Percentiles rank a stretch among this genome's conserved stretches.
Evolutionary conservation across 2,888 invertebrate genomes (phyloP).

Genomic region (Patella pellucida): DNA sequence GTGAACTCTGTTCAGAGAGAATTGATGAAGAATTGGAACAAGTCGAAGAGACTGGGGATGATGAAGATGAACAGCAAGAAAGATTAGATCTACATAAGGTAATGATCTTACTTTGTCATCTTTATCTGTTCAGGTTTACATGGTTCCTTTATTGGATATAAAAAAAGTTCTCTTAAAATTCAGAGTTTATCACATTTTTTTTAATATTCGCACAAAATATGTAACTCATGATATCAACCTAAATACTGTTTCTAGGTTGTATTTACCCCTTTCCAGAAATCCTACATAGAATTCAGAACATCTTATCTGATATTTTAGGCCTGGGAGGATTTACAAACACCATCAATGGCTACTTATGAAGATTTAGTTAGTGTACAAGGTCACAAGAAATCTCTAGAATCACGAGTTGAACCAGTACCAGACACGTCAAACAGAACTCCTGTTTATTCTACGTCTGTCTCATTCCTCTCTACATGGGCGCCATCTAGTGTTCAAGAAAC

Average conservation of each 20-base stretch:
- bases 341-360: slow-evolving; percentile 57
- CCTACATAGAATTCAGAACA: too few species aligned
- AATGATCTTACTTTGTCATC: neutral
- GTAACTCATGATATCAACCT: too few species aligned
- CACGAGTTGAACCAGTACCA: slow-evolving; percentile 27
- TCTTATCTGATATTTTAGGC: slow-evolving; percentile 40
- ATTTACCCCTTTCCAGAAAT: too few species aligned
- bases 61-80: neutral
- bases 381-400: slow-evolving; percentile 44
- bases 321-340: slow-evolving; percentile 59
- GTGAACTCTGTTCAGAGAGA: neutral
- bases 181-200: too few species aligned
- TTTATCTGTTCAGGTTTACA: too few species aligned
- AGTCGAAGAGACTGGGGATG: neutral
- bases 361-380: slow-evolving; percentile 62
- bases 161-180: too few species aligned
- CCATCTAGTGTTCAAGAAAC: slow-evolving; percentile 34
- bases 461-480: slow-evolving; percentile 63
- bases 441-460: slow-evolving; percentile 47
- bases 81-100: neutral
- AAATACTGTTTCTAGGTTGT: too few species aligned
- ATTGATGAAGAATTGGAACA: neutral
- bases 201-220: too few species aligned
- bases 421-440: slow-evolving; percentile 23
- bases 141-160: too few species aligned